These are phyloP conservation scores for Microctonus brassicae DNA, from an alignment of 2,888 invertebrate species.

Conservation along the genomic window DNA sequence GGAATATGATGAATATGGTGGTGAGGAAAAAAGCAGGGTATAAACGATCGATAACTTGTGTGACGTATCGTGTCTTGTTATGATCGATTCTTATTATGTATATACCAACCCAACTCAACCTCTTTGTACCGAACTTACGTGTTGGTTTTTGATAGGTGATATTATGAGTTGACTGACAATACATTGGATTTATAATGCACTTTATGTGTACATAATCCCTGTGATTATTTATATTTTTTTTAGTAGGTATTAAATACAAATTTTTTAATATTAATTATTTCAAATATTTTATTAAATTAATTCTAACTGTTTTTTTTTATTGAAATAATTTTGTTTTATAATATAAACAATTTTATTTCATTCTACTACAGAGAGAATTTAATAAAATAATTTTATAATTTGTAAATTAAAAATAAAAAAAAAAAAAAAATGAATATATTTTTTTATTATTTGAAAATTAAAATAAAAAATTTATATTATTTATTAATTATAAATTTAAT, in stretches of 20 bases:
- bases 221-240: background rate
- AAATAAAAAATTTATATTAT: too few relatives aligned
- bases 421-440: too few relatives aligned
- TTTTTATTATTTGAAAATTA: too few relatives aligned
- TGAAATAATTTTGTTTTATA: too few relatives aligned
- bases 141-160: constrained; percentile 39
- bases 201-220: background rate
- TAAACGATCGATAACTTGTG: constrained; percentile 42
- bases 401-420: too few relatives aligned
- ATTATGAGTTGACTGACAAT: constrained; percentile 12
- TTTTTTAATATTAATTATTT: background rate
- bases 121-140: constrained; percentile 39
- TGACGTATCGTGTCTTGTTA: constrained; percentile 44
- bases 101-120: constrained; percentile 36
- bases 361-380: too few relatives aligned
- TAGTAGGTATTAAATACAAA: too few relatives aligned
- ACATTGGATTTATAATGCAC: background rate
- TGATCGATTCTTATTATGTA: constrained; percentile 39
- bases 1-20: constrained; percentile 3
- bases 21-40: background rate
- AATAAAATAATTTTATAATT: too few relatives aligned
- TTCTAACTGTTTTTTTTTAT: too few relatives aligned
- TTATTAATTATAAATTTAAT: too few relatives aligned
- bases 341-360: too few relatives aligned
- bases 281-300: too few relatives aligned